Percentiles rank a stretch among this genome's conserved stretches.
Evolutionary conservation across 1,140 invertebrate species (phyloP).

Genomic region (Drosophila prosaltans): DNA sequence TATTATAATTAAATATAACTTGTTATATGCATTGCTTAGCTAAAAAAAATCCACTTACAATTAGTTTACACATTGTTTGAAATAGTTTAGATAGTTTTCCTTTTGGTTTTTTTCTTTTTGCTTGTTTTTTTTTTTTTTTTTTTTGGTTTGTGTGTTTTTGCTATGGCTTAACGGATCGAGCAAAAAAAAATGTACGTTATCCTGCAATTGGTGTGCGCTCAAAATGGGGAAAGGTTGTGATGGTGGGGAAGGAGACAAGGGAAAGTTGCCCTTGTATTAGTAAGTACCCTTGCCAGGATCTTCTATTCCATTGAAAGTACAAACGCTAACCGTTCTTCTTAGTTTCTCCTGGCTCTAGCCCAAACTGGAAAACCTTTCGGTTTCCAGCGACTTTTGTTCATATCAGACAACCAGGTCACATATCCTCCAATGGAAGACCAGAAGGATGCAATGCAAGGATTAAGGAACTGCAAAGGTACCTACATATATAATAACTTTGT

Average conservation of each 20-base stretch:
- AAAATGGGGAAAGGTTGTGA: not conserved
- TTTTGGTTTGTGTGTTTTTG: not conserved
- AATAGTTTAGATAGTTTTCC: constrained; percentile 56
- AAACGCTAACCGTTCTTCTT: too few relatives aligned
- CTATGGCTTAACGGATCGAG: not conserved
- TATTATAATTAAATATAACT: constrained; percentile 77
- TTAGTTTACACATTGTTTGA: constrained; percentile 75
- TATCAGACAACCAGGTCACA: not conserved
- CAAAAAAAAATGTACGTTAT: not conserved
- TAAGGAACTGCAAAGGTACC: not conserved
- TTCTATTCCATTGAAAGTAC: too few relatives aligned
- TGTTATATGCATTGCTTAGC: constrained; percentile 74
- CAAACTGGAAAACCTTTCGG: too few relatives aligned
- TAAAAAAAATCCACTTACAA: constrained; percentile 76
- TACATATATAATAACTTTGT: not conserved
- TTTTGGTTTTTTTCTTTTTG: constrained; percentile 27
- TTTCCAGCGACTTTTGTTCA: not conserved
- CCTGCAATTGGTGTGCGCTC: not conserved
- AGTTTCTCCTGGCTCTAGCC: too few relatives aligned
- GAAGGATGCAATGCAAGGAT: too few relatives aligned
- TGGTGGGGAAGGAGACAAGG: not conserved
- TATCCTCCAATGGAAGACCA: too few relatives aligned
- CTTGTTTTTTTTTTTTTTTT: not conserved
- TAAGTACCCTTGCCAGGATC: not conserved
- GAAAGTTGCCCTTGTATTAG: too few relatives aligned